A percentile compares a stretch with the other conserved stretches of the same genome.
These are phyloP conservation scores for Toxotes lorentzi DNA, from an alignment of 2,797 vertebrate genomes.

Conservation along the genomic window DNA sequence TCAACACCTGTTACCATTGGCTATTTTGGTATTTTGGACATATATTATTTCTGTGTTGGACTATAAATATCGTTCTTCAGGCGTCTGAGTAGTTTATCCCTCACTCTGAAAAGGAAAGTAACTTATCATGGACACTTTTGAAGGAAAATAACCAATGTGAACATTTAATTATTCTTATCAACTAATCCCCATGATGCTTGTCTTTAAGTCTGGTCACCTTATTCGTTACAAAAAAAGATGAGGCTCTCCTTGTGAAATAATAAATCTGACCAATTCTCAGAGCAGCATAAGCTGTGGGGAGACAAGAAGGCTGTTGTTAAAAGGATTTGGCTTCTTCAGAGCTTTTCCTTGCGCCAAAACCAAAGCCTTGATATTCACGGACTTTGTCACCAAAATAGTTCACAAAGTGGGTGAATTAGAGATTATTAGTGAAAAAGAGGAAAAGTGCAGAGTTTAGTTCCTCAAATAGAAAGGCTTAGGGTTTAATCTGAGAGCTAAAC, in stretches of 20 bases:
- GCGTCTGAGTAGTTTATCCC: constrained; percentile 1
- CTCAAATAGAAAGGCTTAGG: constrained; percentile 54
- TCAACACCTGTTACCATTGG: constrained; percentile 57
- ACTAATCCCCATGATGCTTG: constrained; percentile 16
- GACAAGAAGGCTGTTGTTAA: constrained; percentile 66
- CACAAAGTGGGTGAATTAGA: constrained; percentile 59
- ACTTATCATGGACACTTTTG: background rate
- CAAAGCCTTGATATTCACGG: constrained; percentile 32
- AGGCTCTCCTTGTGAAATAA: constrained; percentile 35
- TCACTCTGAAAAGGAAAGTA: constrained; percentile 5
- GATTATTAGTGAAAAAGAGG: constrained; percentile 32
- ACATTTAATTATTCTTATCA: background rate
- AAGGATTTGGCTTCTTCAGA: constrained; percentile 60
- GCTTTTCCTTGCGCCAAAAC: constrained; percentile 29
- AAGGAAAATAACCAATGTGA: background rate
- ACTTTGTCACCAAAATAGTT: constrained; percentile 57
- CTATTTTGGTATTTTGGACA: constrained; percentile 56
- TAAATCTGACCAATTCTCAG: constrained; percentile 33
- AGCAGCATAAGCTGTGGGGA: constrained; percentile 27
- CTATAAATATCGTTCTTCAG: constrained; percentile 47
- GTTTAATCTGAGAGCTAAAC: constrained; percentile 43
- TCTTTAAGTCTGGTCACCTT: constrained; percentile 2
- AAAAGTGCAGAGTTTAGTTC: constrained; percentile 41
- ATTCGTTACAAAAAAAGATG: constrained; percentile 5
- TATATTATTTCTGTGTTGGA: constrained; percentile 38